phyloP scores from a whole-genome alignment of 2,888 invertebrate species.

The Adelognathus sp. region DNA sequence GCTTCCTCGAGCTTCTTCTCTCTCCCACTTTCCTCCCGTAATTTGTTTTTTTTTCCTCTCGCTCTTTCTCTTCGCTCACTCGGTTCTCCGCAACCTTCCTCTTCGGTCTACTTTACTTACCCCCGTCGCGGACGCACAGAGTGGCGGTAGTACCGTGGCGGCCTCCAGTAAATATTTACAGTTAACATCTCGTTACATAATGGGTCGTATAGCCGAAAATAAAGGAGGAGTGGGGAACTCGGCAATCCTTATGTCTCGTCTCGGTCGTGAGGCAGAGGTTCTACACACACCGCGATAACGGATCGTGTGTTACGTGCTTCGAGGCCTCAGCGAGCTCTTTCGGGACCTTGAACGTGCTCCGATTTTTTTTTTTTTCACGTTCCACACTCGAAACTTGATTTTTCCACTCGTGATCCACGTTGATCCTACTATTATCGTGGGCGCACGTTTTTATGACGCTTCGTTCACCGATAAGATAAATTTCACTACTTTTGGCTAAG shows the following conservation, averaged over 20 bases:
- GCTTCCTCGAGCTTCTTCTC: slow-evolving; percentile 50
- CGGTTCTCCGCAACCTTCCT: slow-evolving; percentile 43
- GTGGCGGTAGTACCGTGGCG: slow-evolving; percentile 37
- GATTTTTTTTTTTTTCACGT: not conserved
- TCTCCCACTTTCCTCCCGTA: slow-evolving; percentile 44
- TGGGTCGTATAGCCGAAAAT: slow-evolving; percentile 61
- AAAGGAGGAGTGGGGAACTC: slow-evolving; percentile 55
- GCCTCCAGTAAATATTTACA: slow-evolving; percentile 78
- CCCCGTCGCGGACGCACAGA: slow-evolving; percentile 33
- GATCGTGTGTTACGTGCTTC: slow-evolving; percentile 61
- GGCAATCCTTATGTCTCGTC: slow-evolving; percentile 41
- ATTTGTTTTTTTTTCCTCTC: slow-evolving; percentile 36
- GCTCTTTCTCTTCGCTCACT: slow-evolving; percentile 43
- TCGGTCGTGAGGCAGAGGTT: slow-evolving; percentile 30
- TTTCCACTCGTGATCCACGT: not conserved
- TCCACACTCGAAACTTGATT: not conserved
- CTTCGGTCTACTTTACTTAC: slow-evolving; percentile 73
- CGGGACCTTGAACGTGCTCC: slow-evolving; percentile 31
- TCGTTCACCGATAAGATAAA: too few species aligned
- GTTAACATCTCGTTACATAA: slow-evolving; percentile 77
- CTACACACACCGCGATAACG: slow-evolving; percentile 65
- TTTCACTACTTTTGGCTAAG: too few species aligned
- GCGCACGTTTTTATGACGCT: not conserved
- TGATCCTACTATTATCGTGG: not conserved
- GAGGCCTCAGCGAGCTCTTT: slow-evolving; percentile 25